A percentile compares a stretch with the other conserved stretches of the same genome.
Conservation (phyloP, 1,140 invertebrate species). For the Ceratina australensis region DNA sequence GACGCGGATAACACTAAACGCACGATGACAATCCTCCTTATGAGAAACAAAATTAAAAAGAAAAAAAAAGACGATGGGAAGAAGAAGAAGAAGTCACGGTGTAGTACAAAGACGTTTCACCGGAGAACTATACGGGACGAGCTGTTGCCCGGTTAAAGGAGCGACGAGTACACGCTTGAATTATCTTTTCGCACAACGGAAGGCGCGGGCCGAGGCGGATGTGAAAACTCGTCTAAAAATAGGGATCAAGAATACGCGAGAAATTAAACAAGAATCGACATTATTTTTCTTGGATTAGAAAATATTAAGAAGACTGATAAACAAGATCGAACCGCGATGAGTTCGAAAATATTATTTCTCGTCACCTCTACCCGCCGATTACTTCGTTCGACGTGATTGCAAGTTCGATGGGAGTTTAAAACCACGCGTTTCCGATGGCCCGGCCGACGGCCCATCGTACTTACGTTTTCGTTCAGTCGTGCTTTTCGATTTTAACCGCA, state of each 20-base stretch:
- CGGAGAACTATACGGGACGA: not conserved
- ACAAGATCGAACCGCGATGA: conserved; percentile 32
- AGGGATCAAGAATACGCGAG: conserved; percentile 56
- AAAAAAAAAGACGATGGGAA: not conserved
- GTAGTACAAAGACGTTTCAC: conserved; percentile 49
- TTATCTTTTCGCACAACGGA: conserved; percentile 14
- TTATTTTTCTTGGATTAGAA: conserved; percentile 59
- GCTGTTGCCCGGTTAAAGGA: not conserved
- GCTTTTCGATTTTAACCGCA: conserved; percentile 6
- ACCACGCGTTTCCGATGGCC: not conserved
- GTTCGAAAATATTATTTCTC: conserved; percentile 8
- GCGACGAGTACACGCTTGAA: conserved; percentile 7
- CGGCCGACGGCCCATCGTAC: not conserved
- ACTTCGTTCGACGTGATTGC: conserved; percentile 29
- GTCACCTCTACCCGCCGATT: not conserved
- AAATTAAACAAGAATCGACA: conserved; percentile 45
- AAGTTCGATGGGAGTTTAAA: conserved; percentile 10
- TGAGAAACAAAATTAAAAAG: not conserved
- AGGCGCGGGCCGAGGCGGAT: conserved; percentile 6
- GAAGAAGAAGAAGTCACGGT: conserved; percentile 3
- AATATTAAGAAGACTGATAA: conserved; percentile 57
- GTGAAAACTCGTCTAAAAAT: conserved; percentile 49
- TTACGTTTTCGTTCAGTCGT: not conserved
- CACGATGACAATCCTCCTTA: conserved; percentile 46
- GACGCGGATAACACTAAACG: conserved; percentile 27